Evolutionary conservation across 2,113 vertebrate genomes (phyloP).

Genomic region (Poecilia latipinna): DNA sequence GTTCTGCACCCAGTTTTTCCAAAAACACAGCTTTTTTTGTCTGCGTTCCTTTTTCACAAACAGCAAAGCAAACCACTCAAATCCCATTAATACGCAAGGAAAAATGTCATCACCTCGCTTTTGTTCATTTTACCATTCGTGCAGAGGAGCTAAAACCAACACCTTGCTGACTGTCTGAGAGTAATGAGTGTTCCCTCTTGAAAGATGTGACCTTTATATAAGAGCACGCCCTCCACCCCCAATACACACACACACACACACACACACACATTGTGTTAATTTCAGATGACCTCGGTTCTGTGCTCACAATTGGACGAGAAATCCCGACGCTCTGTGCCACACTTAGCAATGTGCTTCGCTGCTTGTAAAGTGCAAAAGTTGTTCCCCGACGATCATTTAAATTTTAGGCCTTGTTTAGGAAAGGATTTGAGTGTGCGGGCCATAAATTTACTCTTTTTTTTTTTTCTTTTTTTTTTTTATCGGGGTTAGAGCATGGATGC

Average conservation of each 20-base stretch:
- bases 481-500: constrained; percentile 54
- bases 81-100: constrained; percentile 19
- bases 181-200: constrained; percentile 6
- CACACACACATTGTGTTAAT: not conserved
- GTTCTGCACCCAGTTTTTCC: not conserved
- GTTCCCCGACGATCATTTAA: constrained; percentile 45
- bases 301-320: constrained; percentile 17
- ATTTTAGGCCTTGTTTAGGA: constrained; percentile 54
- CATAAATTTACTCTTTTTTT: constrained; percentile 31
- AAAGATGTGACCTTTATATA: constrained; percentile 37
- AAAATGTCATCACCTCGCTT: not conserved
- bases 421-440: constrained; percentile 38
- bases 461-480: constrained; percentile 50
- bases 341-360: constrained; percentile 22
- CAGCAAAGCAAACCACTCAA: not conserved
- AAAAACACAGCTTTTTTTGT: not conserved
- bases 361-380: constrained; percentile 17
- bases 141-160: constrained; percentile 15
- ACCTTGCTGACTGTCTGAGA: constrained; percentile 36
- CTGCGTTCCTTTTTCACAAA: not conserved
- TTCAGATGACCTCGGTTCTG: not conserved
- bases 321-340: constrained; percentile 28
- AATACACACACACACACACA: too few relatives aligned
- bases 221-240: constrained; percentile 36
- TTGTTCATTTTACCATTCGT: constrained; percentile 1